Base-by-base conservation (phyloP, 2,888 invertebrate genomes). In the Cheiracanthium punctorium region DNA sequence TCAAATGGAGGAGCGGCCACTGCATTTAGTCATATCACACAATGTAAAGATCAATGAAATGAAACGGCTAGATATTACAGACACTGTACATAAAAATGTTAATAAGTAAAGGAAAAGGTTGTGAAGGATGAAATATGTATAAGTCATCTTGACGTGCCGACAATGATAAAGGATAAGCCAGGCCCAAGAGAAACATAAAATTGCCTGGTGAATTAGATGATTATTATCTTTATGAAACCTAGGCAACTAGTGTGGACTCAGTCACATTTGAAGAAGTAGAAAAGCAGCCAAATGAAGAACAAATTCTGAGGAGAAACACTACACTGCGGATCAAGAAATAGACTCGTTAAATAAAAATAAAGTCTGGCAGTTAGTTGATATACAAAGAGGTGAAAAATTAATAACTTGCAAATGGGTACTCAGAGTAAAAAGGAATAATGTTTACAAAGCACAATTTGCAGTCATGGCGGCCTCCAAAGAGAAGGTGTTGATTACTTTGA, bases 261-360 rank as follows among this genome's bases (percentile, higher is more conserved):
- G 48, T 29, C 20, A 28, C 28, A 28, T 72, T 72, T 72, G 43
- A 72, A 1, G 69, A 69, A 14, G 1, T 73, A 8, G 28, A n/a
- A 30, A 52, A 12, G 12, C 30, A 52, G 12, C 32, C 73, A 4
- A 30, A n/a, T 28, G 30, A 52, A n/a, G 30, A 73, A 17, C 71
- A 71, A 41, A 17, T 41, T 14, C 10, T n/a, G 14, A 33, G 71
- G 71, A 0, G 41, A 24, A 20, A 43, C n/a, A n/a, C n/a, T n/a
- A n/a, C n/a, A n/a, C 71, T 71, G 41, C 41, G 71, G 17, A 71
- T 71, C 12, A 71, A 41, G 43, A 71, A 37, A 71, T 71, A 24
- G 24, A 41, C 7, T 71, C 71, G 8, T 20, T 71, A 10, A 20
- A 75, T n/a, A 20, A 37, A 37, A 75, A 64, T 37, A 33, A 75